Evolutionary conservation across 2,888 invertebrate genomes (phyloP).

Genomic region (Sarcophaga variegata): DNA sequence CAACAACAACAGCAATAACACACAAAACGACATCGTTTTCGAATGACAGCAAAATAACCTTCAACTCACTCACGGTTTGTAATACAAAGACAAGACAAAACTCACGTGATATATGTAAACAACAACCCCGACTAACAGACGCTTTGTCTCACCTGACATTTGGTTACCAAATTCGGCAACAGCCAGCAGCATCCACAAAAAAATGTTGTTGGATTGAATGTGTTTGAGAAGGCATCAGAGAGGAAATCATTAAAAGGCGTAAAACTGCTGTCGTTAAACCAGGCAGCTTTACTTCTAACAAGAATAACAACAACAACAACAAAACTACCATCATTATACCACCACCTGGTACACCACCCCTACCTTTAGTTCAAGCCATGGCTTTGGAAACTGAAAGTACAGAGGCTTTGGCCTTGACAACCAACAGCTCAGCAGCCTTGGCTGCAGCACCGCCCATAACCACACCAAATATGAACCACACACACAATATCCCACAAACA

Average conservation of each 20-base stretch:
- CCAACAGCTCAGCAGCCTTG: slow-evolving; percentile 71
- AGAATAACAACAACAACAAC: slow-evolving; percentile 29
- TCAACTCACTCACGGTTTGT: slow-evolving; percentile 9
- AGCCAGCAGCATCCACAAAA: neutral
- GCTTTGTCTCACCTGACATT: neutral
- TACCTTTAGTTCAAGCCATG: slow-evolving; percentile 75
- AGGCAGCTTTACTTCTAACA: slow-evolving; percentile 31
- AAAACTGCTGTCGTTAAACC: slow-evolving; percentile 71
- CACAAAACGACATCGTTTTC: slow-evolving; percentile 23
- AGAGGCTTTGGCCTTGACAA: slow-evolving; percentile 69
- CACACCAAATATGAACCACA: slow-evolving; percentile 48
- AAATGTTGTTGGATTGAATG: slow-evolving; percentile 74
- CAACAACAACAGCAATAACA: slow-evolving; percentile 38
- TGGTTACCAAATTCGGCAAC: too few species aligned
- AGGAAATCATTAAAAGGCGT: slow-evolving; percentile 78
- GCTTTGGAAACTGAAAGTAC: slow-evolving; percentile 65
- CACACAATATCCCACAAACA: neutral
- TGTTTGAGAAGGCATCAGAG: slow-evolving; percentile 77
- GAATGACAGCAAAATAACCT: slow-evolving; percentile 48
- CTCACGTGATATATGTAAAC: slow-evolving; percentile 47
- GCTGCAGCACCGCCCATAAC: slow-evolving; percentile 76
- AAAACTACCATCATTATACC: slow-evolving; percentile 66
- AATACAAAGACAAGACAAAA: slow-evolving; percentile 12
- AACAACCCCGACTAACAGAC: neutral
- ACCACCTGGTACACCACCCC: slow-evolving; percentile 75